Conservation (phyloP, 2,113 vertebrate genomes). For the Callipepla squamata region DNA sequence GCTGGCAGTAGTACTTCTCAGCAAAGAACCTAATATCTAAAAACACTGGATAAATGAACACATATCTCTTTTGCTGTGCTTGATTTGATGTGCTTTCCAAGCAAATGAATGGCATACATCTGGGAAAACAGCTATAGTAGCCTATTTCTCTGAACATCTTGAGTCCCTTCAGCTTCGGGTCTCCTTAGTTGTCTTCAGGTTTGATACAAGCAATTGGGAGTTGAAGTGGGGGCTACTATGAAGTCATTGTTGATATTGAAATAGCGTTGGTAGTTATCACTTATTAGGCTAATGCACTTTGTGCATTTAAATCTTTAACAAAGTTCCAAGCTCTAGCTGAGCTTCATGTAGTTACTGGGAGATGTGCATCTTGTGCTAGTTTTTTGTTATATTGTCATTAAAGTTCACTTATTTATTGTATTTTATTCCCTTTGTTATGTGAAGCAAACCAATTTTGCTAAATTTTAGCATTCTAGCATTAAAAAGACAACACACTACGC, state of each 20-base stretch:
- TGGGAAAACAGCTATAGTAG: neutral
- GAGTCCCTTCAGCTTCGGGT: neutral
- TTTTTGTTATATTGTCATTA: neutral
- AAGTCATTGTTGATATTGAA: neutral
- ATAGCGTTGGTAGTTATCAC: neutral
- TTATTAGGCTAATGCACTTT: neutral
- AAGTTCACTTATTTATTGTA: neutral
- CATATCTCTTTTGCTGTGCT: neutral
- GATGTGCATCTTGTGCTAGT: neutral
- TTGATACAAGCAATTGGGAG: neutral
- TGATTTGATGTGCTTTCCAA: neutral
- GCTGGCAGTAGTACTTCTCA: neutral
- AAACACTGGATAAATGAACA: neutral
- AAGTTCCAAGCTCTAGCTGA: neutral
- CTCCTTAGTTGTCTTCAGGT: neutral
- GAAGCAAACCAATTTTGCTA: neutral
- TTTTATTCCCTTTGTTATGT: neutral
- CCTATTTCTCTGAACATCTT: neutral
- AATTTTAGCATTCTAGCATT: neutral
- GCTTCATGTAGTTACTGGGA: neutral
- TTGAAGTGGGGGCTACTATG: neutral
- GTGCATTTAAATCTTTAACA: neutral
- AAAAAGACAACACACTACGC: neutral
- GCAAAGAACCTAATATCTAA: neutral
- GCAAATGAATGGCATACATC: neutral